Percentiles rank a stretch among this genome's conserved stretches.
Conservation (phyloP, 2,797 vertebrate species). For the Arnoldichthys spilopterus region DNA sequence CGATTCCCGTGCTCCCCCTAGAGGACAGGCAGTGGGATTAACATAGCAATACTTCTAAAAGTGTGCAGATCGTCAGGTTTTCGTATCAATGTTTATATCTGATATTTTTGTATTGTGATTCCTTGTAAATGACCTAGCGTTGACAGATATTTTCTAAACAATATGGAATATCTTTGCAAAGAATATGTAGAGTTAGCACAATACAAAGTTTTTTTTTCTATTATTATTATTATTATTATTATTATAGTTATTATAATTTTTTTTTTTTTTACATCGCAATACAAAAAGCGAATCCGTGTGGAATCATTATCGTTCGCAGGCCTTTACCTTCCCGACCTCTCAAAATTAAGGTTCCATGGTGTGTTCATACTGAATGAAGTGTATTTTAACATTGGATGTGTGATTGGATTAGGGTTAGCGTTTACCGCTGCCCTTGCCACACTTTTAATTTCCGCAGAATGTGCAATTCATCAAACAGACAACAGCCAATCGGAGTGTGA, state of each 20-base stretch:
- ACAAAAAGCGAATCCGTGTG: conserved; percentile 63
- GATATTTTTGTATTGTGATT: conserved; percentile 87
- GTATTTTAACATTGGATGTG: conserved; percentile 57
- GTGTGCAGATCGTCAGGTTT: conserved; percentile 83
- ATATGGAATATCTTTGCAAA: conserved; percentile 76
- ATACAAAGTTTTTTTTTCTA: conserved; percentile 73
- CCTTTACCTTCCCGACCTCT: conserved; percentile 54
- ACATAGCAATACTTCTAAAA: conserved; percentile 84
- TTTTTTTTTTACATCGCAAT: conserved; percentile 74
- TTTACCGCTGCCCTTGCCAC: conserved; percentile 59
- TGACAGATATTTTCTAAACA: conserved; percentile 86
- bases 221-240: no score
- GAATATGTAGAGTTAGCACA: conserved; percentile 79
- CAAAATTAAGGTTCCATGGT: conserved; percentile 37
- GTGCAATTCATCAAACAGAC: conserved; percentile 48
- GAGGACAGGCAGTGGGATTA: conserved; percentile 73
- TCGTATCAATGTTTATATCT: conserved; percentile 83
- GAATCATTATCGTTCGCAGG: conserved; percentile 43
- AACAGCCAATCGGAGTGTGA: no score
- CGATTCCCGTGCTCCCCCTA: conserved; percentile 71
- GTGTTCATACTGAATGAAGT: conserved; percentile 52
- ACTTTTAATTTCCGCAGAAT: conserved; percentile 44
- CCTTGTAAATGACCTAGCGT: conserved; percentile 81
- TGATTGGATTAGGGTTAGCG: conserved; percentile 51
- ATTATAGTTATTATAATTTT: no score